phyloP scores from a whole-genome alignment of 2,888 invertebrate genomes.

The Smittia sp. region DNA sequence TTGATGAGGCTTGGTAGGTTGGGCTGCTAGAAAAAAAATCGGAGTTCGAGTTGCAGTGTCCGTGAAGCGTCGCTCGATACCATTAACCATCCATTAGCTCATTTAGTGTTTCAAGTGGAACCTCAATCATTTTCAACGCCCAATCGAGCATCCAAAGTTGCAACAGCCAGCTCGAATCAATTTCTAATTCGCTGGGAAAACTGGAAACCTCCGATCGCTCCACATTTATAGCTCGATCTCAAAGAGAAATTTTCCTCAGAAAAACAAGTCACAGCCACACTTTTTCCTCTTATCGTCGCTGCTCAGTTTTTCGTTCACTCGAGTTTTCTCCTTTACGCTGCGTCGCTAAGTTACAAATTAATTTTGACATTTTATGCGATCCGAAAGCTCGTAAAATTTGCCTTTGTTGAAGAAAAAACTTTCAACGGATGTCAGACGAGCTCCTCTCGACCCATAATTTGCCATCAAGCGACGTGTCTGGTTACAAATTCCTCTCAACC shows the following conservation, averaged over 20 bases:
- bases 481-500: no score
- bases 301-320: neutral
- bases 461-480: no score
- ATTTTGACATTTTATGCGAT: neutral
- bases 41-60: neutral
- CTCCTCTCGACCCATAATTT: no score
- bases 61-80: slow-evolving; percentile 17
- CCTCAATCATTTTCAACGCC: slow-evolving; percentile 8
- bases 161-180: neutral
- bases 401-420: no score
- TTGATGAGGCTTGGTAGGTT: neutral
- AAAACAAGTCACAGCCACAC: neutral
- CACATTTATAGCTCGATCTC: neutral
- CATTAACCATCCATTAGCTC: slow-evolving; percentile 4
- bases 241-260: slow-evolving; percentile 16
- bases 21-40: neutral
- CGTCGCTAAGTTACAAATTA: neutral
- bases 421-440: no score
- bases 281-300: neutral
- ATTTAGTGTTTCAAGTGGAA: slow-evolving; percentile 8
- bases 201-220: neutral
- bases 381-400: neutral
- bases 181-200: neutral
- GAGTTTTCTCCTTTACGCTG: neutral
- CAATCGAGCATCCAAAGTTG: slow-evolving; percentile 2